Evolutionary conservation across 2,797 vertebrate species (phyloP).

Genomic region (Gambelia wislizenii): DNA sequence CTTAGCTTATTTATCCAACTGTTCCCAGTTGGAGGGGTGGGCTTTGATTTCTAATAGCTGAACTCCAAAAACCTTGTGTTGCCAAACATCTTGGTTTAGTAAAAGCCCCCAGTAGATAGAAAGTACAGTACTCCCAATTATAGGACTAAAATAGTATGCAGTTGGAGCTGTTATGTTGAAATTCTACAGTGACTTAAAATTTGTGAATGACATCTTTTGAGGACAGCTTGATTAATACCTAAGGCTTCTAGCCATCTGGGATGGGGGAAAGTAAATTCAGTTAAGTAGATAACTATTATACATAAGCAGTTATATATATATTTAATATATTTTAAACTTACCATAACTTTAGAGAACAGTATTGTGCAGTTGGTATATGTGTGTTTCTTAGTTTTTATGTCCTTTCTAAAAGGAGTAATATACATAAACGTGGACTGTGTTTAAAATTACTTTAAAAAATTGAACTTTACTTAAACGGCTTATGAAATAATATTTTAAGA

Average conservation of each 20-base stretch:
- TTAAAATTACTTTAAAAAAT: neutral
- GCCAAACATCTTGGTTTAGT: neutral
- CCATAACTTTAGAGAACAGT: neutral
- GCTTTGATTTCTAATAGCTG: neutral
- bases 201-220: neutral
- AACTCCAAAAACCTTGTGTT: neutral
- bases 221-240: neutral
- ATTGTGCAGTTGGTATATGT: neutral
- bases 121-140: neutral
- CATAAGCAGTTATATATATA: neutral
- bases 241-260: neutral
- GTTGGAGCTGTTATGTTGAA: neutral
- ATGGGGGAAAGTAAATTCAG: neutral
- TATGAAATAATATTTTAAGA: slow-evolving; percentile 13
- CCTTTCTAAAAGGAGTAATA: neutral
- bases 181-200: neutral
- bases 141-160: neutral
- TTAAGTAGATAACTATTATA: too few species aligned
- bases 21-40: neutral
- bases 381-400: neutral
- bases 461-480: neutral
- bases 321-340: neutral
- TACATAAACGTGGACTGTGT: neutral
- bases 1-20: slow-evolving; percentile 1
- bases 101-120: neutral